Base-by-base conservation (phyloP, 2,113 vertebrate genomes). In the Xenopus laevis region DNA sequence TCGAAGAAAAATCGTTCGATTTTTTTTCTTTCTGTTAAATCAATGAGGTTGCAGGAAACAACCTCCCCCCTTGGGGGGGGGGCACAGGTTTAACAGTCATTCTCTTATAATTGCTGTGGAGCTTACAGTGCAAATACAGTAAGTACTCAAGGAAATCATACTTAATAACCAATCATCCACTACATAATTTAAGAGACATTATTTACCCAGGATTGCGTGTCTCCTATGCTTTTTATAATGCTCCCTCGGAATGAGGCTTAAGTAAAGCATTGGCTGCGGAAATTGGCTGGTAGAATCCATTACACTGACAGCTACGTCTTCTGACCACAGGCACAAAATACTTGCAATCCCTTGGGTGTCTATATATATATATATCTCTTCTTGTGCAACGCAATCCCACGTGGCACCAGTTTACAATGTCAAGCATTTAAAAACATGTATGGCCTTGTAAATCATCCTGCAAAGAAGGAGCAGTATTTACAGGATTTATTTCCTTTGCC, bases 171-270 rank as follows among this genome's bases (percentile, higher is more conserved):
- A 20, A n/a, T 53, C 13, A 3, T 55, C 67, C 18, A 55, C 57
- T 69, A 64, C 59, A 77, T 73, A 77, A 77, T 77, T 77, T 63
- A 70, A 64, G 66, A 12, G 55, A 69, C 63, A 57, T 10, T 67
- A 70, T 70, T 77, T 70, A 11, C 66, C 45, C 16, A 11, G 61
- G 11, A 47, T 15, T 33, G 66, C 23, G 44, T 52, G 59, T 50
- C 46, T 69, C 15, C 18, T 50, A 27, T 44, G 44, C 17, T 46
- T 70, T 67, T 18, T 10, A 70, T 77, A 77, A 77, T 70, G 59
- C 66, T 64, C 59, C 8, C 59, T 57, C 15, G 21, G 59, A 18
- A 64, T 70, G 67, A 55, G 17, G 53, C 15, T 8, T 16, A 55
- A n/a, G 59, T 59, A 46, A 27, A 12, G 58, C 21, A 50, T 64